Base-by-base conservation (phyloP, 2,888 invertebrate genomes). In the Xylocampa areola region DNA sequence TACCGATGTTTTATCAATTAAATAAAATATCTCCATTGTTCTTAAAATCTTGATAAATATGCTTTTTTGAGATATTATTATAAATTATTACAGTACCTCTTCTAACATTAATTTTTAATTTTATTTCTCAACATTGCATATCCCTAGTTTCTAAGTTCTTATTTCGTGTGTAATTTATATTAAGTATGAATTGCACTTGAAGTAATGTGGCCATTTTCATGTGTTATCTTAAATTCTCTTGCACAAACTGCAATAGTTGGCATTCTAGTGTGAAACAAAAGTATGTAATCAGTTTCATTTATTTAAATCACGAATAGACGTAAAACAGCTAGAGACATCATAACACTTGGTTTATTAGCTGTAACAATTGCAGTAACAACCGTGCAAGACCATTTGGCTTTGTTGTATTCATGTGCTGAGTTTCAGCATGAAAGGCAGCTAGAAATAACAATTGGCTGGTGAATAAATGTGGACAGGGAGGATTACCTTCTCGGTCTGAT, bases 401-500 rank as follows among this genome's bases (percentile, higher is more conserved):
- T 85, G 77, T 84, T 85, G 78, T 88, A 85, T 86, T 21, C 77
- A 77, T 86, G 84, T 87, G 91, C 91, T 92, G 91, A 91, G 86
- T 89, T 91, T 80, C 90, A 92, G 91, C 89, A 86, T 86, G 73
- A 74, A 75, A 73, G 64, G 73, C 79, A 68, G 81, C 84, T 73
- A 81, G 76, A 75, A 87, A 87, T 93, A 93, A 92, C 88, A 77
- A 87, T 86, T 82, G 82, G 88, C 82, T 90, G 89, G 88, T 89
- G 84, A 86, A 86, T 92, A 81, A 92, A 92, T 92, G 90, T 88
- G 91, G 86, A 91, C 94, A 94, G 96, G 79, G 95, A 96, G 86
- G 95, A 96, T 82, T 98, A 97, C 87, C 94, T 96, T 73, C 93
- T 98, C 76, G 97, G 96, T 72, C 94, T 98, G 77, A 97, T 98